These are phyloP conservation scores for Drosophila parthenogenetica DNA, from an alignment of 2,888 invertebrate species.

Conservation along the genomic window DNA sequence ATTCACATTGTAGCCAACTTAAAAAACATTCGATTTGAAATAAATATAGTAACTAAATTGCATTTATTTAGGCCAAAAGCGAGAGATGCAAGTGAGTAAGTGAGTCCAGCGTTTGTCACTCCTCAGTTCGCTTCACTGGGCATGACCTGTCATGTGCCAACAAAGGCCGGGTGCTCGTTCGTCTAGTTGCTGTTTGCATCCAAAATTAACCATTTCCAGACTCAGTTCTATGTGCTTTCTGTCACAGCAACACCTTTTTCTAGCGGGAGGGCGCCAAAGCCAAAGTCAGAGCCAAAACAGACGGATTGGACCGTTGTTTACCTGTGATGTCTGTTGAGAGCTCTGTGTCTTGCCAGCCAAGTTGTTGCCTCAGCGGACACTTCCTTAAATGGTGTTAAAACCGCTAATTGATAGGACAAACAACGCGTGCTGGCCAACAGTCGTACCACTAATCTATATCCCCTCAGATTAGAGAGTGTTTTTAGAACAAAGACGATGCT, in stretches of 20 bases:
- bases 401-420: slow-evolving; percentile 68
- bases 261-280: slow-evolving; percentile 15
- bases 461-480: slow-evolving; percentile 22
- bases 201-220: slow-evolving; percentile 7
- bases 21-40: not conserved
- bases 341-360: slow-evolving; percentile 37
- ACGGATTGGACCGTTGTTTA: slow-evolving; percentile 52
- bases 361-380: slow-evolving; percentile 43
- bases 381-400: slow-evolving; percentile 60
- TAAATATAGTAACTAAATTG: not conserved
- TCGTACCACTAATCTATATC: slow-evolving; percentile 57
- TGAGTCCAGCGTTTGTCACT: not conserved
- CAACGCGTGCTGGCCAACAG: slow-evolving; percentile 69
- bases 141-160: slow-evolving; percentile 42
- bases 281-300: slow-evolving; percentile 28
- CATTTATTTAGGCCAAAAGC: slow-evolving; percentile 12
- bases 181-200: slow-evolving; percentile 15
- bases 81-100: not conserved
- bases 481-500: not conserved
- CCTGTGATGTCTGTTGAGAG: slow-evolving; percentile 66
- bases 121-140: slow-evolving; percentile 21
- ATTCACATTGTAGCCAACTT: too few relatives aligned
- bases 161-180: slow-evolving; percentile 52
- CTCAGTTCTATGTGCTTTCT: slow-evolving; percentile 5
- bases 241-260: slow-evolving; percentile 3